phyloP scores from a whole-genome alignment of 2,888 invertebrate genomes.

The Stenodema calcarata region DNA sequence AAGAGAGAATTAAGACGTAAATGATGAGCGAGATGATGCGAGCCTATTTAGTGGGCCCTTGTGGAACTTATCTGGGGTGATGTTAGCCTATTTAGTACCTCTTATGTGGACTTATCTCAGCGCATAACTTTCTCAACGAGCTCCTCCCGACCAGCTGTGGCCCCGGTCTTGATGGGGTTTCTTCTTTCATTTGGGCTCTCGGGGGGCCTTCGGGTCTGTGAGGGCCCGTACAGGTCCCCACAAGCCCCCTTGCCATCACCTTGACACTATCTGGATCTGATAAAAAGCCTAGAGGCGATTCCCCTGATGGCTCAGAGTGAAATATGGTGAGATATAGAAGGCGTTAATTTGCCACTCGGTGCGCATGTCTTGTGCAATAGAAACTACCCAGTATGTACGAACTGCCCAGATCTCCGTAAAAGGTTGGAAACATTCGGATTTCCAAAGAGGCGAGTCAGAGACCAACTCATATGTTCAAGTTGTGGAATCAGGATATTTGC shows the following conservation, averaged over 20 bases:
- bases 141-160: constrained; percentile 26
- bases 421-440: too few relatives aligned
- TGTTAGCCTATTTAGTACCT: constrained; percentile 48
- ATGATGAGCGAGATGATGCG: constrained; percentile 49
- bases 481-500: too few relatives aligned
- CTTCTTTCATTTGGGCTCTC: constrained; percentile 21
- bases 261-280: not conserved
- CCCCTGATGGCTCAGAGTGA: not conserved
- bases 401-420: too few relatives aligned
- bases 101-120: constrained; percentile 46
- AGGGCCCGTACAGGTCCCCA: not conserved
- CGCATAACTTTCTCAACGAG: constrained; percentile 42
- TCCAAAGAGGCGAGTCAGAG: too few relatives aligned
- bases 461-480: too few relatives aligned
- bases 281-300: not conserved
- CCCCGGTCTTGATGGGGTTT: constrained; percentile 21
- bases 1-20: constrained; percentile 48
- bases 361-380: not conserved
- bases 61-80: constrained; percentile 41
- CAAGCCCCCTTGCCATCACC: not conserved
- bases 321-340: not conserved
- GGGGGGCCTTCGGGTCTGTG: not conserved
- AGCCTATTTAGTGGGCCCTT: constrained; percentile 40
- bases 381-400: not conserved
- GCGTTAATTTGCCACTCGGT: not conserved